phyloP scores from a whole-genome alignment of 2,113 vertebrate genomes.

The Chaetorhynchus papuensis region DNA sequence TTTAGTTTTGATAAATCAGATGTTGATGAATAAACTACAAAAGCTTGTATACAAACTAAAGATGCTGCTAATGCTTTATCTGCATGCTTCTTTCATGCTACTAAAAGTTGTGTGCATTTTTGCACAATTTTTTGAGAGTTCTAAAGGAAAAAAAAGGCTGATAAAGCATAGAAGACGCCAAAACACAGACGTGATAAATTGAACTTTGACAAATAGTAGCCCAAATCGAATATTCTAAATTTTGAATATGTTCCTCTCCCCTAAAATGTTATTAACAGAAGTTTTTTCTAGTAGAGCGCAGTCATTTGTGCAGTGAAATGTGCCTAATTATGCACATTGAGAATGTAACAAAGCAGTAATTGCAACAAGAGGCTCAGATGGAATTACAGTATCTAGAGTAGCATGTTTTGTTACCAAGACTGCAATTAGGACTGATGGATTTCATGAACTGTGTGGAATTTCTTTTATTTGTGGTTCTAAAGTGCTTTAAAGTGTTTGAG shows the following conservation, averaged over 20 bases:
- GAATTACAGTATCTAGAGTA: background rate
- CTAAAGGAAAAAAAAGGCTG: background rate
- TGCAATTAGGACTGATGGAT: background rate
- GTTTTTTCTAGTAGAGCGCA: background rate
- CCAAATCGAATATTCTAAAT: background rate
- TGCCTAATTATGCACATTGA: slow-evolving; percentile 1
- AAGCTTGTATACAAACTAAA: background rate
- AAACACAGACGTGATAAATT: background rate
- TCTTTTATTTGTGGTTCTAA: background rate
- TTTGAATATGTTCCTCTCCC: background rate
- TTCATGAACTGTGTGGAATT: background rate
- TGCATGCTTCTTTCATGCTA: background rate
- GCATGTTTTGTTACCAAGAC: background rate
- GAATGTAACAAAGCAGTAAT: background rate
- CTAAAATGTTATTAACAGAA: background rate
- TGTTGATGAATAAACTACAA: background rate
- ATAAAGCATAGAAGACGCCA: background rate
- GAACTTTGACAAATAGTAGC: background rate
- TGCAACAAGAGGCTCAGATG: background rate
- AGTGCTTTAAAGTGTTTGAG: background rate
- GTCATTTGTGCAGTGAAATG: background rate
- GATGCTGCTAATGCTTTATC: background rate
- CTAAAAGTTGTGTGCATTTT: background rate
- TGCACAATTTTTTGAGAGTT: background rate
- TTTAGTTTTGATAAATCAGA: background rate